These are phyloP conservation scores for Osedax frankpressi DNA, from an alignment of 2,888 invertebrate species.

Conservation along the genomic window DNA sequence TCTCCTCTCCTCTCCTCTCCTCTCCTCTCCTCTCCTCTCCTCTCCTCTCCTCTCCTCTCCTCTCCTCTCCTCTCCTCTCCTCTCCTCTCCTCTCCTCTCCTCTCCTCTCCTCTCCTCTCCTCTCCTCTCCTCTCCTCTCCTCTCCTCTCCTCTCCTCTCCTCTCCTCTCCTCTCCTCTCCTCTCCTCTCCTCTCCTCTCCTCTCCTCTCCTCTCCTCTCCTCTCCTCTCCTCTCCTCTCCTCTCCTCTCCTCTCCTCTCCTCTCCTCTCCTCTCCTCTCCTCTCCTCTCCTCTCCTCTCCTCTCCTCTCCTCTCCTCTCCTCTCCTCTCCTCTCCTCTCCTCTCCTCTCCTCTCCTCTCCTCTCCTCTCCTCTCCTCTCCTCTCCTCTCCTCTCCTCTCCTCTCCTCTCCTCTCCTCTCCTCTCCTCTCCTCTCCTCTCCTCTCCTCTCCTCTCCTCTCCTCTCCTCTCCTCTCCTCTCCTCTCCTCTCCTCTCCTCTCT, in stretches of 20 bases:
- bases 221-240: constrained; percentile 7
- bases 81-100: constrained; percentile 16
- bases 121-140: constrained; percentile 16
- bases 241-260: constrained; percentile 7
- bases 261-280: constrained; percentile 8
- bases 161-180: constrained; percentile 16
- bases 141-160: constrained; percentile 16
- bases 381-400: too few relatives aligned
- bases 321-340: too few relatives aligned
- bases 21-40: constrained; percentile 15
- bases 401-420: too few relatives aligned
- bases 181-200: constrained; percentile 16
- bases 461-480: too few relatives aligned
- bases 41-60: constrained; percentile 10
- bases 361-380: too few relatives aligned
- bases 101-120: constrained; percentile 16
- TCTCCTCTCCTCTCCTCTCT: too few relatives aligned
- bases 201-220: constrained; percentile 11
- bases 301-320: too few relatives aligned
- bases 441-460: too few relatives aligned
- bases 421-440: too few relatives aligned
- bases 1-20: constrained; percentile 16
- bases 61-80: constrained; percentile 16
- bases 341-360: too few relatives aligned
- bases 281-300: too few relatives aligned